phyloP scores from a whole-genome alignment of 2,888 invertebrate species.

The Mayetiola destructor region DNA sequence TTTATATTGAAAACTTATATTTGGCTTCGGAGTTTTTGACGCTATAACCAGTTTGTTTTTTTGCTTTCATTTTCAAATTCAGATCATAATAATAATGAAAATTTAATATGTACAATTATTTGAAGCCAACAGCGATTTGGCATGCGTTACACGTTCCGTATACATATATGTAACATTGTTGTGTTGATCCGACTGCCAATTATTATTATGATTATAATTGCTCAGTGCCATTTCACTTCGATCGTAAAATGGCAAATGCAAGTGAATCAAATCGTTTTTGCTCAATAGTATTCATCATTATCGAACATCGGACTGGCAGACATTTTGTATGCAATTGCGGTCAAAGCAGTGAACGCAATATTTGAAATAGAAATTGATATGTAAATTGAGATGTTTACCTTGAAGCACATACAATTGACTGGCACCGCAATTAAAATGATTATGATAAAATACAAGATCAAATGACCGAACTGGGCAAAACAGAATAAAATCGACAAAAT shows the following conservation, averaged over 20 bases:
- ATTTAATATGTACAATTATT: too few species aligned
- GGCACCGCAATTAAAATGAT: not conserved
- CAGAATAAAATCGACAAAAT: too few species aligned
- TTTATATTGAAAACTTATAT: too few species aligned
- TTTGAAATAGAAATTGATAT: slow-evolving; percentile 9
- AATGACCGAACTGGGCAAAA: not conserved
- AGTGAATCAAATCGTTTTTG: not conserved
- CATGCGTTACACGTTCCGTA: not conserved
- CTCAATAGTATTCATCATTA: not conserved
- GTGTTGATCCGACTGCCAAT: not conserved
- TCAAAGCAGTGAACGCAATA: too few species aligned
- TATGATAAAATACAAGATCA: not conserved
- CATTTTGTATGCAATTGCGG: not conserved
- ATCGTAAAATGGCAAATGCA: not conserved
- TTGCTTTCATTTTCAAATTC: too few species aligned
- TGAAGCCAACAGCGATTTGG: too few species aligned
- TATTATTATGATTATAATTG: not conserved
- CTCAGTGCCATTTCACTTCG: not conserved
- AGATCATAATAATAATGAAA: too few species aligned
- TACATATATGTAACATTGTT: not conserved
- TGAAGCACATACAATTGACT: not conserved
- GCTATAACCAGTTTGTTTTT: too few species aligned
- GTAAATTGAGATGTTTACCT: not conserved
- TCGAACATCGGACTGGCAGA: not conserved
- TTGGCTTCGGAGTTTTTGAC: too few species aligned